Evolutionary conservation across 2,888 invertebrate species (phyloP).

Genomic region (Isoperla grammatica): DNA sequence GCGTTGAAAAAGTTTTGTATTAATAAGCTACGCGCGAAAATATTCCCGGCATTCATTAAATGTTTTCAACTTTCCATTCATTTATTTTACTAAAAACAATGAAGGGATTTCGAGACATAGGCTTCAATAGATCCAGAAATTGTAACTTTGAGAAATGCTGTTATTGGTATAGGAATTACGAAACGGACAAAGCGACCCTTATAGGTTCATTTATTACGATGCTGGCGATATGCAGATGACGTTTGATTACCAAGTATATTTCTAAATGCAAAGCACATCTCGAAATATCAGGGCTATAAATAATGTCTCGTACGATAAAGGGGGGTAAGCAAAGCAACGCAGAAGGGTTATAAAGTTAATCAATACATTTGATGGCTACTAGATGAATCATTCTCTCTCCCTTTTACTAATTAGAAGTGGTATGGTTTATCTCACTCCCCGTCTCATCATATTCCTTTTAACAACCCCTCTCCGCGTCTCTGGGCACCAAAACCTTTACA

Average conservation of each 20-base stretch:
- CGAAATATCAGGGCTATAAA: conserved; percentile 15
- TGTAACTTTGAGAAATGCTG: too few species aligned
- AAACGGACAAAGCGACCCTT: too few species aligned
- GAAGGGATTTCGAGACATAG: too few species aligned
- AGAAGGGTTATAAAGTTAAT: conserved; percentile 18
- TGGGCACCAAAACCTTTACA: neutral
- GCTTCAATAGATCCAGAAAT: too few species aligned
- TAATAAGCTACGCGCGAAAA: too few species aligned
- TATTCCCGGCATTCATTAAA: too few species aligned
- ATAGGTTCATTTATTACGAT: too few species aligned
- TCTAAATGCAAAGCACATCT: conserved; percentile 12
- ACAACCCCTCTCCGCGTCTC: neutral
- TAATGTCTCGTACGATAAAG: conserved; percentile 23
- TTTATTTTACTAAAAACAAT: too few species aligned
- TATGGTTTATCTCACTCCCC: neutral
- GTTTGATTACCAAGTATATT: conserved; percentile 13
- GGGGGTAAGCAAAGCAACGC: conserved; percentile 21
- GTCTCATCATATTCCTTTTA: neutral
- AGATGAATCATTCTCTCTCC: conserved; percentile 19
- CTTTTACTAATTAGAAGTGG: conserved; percentile 17
- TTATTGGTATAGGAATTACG: too few species aligned
- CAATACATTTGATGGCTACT: conserved; percentile 20
- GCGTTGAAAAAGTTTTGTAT: too few species aligned
- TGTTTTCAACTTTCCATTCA: too few species aligned
- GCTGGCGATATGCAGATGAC: neutral